These are phyloP conservation scores for Gryllus longicercus DNA, from an alignment of 2,888 invertebrate species.

Conservation along the genomic window DNA sequence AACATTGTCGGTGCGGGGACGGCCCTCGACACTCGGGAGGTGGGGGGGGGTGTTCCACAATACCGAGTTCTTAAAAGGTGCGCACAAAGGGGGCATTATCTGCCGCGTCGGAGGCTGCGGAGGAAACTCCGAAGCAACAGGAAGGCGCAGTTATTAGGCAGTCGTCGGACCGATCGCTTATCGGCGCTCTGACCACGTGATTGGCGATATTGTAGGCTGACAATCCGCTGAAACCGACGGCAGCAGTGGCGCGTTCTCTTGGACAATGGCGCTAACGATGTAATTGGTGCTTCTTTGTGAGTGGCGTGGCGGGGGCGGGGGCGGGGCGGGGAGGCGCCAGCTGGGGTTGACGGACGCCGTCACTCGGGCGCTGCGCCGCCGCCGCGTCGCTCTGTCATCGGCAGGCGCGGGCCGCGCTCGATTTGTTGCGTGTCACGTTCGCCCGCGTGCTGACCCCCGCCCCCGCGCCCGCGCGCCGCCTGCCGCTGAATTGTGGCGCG, in stretches of 20 bases:
- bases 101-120: background rate
- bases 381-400: background rate
- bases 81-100: conserved; percentile 8
- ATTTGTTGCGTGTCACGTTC: conserved; percentile 11
- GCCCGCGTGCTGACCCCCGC: background rate
- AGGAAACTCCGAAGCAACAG: background rate
- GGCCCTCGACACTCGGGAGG: background rate
- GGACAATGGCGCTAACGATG: background rate
- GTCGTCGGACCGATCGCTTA: background rate
- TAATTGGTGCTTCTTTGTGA: background rate
- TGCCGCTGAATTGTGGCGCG: too few species aligned
- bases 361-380: background rate
- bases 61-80: background rate
- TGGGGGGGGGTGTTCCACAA: background rate
- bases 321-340: background rate
- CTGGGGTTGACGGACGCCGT: conserved; percentile 4
- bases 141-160: too few species aligned
- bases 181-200: background rate
- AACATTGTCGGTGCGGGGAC: background rate
- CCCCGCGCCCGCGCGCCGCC: background rate
- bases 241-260: background rate
- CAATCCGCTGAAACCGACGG: too few species aligned
- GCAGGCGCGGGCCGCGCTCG: background rate
- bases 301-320: background rate
- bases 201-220: too few species aligned